Percentiles rank a stretch among this genome's conserved stretches.
phyloP scores from a whole-genome alignment of 2,888 invertebrate species.

The Gymnoscelis rufifasciata region DNA sequence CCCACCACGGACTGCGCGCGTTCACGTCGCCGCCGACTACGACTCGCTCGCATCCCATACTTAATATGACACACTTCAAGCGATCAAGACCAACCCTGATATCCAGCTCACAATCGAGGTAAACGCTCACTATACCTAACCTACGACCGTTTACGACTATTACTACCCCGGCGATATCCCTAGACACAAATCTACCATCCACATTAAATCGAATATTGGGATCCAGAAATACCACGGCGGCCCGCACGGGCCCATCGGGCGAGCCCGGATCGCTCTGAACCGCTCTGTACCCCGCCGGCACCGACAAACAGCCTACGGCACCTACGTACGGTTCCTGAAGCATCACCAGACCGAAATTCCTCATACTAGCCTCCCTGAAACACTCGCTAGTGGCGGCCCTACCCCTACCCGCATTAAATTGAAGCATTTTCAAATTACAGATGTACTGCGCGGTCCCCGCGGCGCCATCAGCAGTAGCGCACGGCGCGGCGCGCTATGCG shows the following conservation, averaged over 20 bases:
- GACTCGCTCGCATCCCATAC: not conserved
- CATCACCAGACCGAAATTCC: not conserved
- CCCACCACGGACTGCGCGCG: constrained; percentile 8
- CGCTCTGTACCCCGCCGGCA: not conserved
- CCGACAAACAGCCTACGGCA: not conserved
- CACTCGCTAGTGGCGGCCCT: not conserved
- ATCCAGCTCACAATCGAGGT: not conserved
- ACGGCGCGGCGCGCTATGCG: not conserved
- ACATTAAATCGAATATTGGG: not conserved
- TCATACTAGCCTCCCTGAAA: not conserved
- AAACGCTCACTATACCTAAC: not conserved
- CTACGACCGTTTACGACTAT: not conserved
- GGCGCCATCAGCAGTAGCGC: constrained; percentile 4
- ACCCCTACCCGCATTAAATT: not conserved
- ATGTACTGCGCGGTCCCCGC: not conserved
- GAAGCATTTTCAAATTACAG: not conserved
- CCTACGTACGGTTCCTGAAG: not conserved
- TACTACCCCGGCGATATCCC: not conserved
- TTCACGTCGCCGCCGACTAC: constrained; percentile 1
- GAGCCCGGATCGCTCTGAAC: not conserved
- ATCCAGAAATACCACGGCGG: not conserved
- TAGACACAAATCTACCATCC: not conserved
- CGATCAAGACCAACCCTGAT: not conserved
- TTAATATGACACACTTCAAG: not conserved
- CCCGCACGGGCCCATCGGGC: not conserved